Evolutionary conservation across 2,113 vertebrate species (phyloP).

Genomic region (Hucho hucho): DNA sequence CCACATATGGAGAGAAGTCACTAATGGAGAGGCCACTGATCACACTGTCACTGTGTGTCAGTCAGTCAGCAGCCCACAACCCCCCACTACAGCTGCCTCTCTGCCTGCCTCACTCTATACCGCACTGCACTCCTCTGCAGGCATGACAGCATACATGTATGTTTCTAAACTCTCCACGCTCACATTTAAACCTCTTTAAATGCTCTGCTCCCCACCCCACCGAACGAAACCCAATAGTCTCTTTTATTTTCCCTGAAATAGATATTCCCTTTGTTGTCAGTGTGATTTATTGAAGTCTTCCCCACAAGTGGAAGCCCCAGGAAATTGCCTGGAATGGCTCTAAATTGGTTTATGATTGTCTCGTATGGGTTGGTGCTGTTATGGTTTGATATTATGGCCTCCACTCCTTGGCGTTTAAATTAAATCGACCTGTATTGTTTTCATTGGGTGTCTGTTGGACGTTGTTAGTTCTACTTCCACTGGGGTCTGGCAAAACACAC

Average conservation of each 20-base stretch:
- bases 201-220: conserved; percentile 40
- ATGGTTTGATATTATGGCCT: conserved; percentile 75
- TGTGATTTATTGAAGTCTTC: conserved; percentile 82
- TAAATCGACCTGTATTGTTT: conserved; percentile 79
- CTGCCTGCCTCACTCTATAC: background rate
- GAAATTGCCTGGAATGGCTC: conserved; percentile 74
- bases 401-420: conserved; percentile 74
- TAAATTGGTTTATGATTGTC: conserved; percentile 72
- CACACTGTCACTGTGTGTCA: conserved; percentile 1
- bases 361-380: conserved; percentile 69
- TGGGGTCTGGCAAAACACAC: conserved; percentile 32
- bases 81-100: conserved; percentile 24
- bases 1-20: conserved; percentile 20
- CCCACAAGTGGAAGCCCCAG: conserved; percentile 77
- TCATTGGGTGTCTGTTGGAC: conserved; percentile 67
- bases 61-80: background rate
- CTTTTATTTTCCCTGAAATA: conserved; percentile 72
- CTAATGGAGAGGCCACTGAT: conserved; percentile 27
- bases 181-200: conserved; percentile 54
- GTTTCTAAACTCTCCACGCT: conserved; percentile 40
- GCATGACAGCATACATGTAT: conserved; percentile 8
- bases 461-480: conserved; percentile 69
- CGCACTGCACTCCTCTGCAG: conserved; percentile 12
- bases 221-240: conserved; percentile 69
- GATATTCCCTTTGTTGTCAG: conserved; percentile 79